phyloP scores from a whole-genome alignment of 2,888 invertebrate species.

The Agrypnus murinus region DNA sequence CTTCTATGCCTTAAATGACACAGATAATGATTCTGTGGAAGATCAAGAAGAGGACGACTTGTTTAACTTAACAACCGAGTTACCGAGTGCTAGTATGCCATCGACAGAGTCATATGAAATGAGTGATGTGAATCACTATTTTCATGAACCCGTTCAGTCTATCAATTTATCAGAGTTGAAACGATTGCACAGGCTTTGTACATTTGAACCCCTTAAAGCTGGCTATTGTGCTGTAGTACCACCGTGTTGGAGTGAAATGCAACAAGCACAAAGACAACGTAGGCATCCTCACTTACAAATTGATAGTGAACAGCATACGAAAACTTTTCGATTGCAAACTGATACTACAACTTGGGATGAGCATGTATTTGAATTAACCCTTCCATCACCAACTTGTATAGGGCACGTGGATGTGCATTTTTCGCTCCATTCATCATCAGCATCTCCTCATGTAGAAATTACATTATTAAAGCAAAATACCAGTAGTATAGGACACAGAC shows the following conservation, averaged over 20 bases:
- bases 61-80: slow-evolving; percentile 55
- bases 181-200: slow-evolving; percentile 82
- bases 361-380: slow-evolving; percentile 90
- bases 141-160: slow-evolving; percentile 64
- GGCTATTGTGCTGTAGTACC: slow-evolving; percentile 92
- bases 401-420: slow-evolving; percentile 95
- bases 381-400: slow-evolving; percentile 85
- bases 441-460: slow-evolving; percentile 82
- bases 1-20: slow-evolving; percentile 85
- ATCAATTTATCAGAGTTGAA: slow-evolving; percentile 69
- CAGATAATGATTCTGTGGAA: slow-evolving; percentile 81
- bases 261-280: slow-evolving; percentile 92
- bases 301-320: slow-evolving; percentile 81
- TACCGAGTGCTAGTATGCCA: slow-evolving; percentile 52
- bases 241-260: slow-evolving; percentile 94
- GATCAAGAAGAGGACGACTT: slow-evolving; percentile 83
- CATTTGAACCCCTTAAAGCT: slow-evolving; percentile 81
- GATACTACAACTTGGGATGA: slow-evolving; percentile 95
- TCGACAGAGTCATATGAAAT: slow-evolving; percentile 60
- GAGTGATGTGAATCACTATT: slow-evolving; percentile 62
- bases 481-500: slow-evolving; percentile 74
- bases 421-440: slow-evolving; percentile 84
- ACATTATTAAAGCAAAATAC: slow-evolving; percentile 81
- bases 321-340: slow-evolving; percentile 92
- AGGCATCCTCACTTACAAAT: slow-evolving; percentile 87